Evolutionary conservation across 2,888 invertebrate genomes (phyloP).

Genomic region (Campoplex capitator): DNA sequence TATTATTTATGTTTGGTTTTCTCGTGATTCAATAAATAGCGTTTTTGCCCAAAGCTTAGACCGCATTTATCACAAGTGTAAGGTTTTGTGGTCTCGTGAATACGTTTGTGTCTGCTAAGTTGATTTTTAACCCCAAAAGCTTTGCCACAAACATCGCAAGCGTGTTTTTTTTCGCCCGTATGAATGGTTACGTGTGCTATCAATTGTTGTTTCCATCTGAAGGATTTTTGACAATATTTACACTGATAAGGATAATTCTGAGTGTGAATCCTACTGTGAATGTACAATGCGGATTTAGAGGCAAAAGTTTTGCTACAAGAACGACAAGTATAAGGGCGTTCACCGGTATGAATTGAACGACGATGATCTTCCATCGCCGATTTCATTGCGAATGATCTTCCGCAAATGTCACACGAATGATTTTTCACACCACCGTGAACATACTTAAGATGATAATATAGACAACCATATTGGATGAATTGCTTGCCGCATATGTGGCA

Average conservation of each 20-base stretch:
- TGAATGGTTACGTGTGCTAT: conserved; percentile 85
- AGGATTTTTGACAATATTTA: conserved; percentile 83
- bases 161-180: conserved; percentile 83
- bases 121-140: conserved; percentile 85
- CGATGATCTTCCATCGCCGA: conserved; percentile 85
- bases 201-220: conserved; percentile 85
- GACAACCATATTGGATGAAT: conserved; percentile 85
- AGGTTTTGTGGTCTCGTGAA: conserved; percentile 85
- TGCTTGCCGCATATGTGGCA: conserved; percentile 86
- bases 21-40: conserved; percentile 86
- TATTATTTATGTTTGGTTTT: conserved; percentile 71
- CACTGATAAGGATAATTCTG: conserved; percentile 77
- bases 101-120: conserved; percentile 86
- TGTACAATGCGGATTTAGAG: conserved; percentile 85
- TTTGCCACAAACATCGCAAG: conserved; percentile 85
- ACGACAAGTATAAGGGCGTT: conserved; percentile 84
- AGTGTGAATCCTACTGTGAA: conserved; percentile 83
- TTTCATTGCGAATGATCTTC: conserved; percentile 85
- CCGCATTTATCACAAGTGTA: conserved; percentile 85
- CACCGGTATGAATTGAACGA: conserved; percentile 84
- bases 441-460: conserved; percentile 86
- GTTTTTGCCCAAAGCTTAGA: conserved; percentile 85
- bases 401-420: conserved; percentile 85
- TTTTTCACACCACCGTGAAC: conserved; percentile 85
- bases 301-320: conserved; percentile 86